Evolutionary conservation across 2,797 vertebrate genomes (phyloP).

Genomic region (Syngnathus rostellatus): DNA sequence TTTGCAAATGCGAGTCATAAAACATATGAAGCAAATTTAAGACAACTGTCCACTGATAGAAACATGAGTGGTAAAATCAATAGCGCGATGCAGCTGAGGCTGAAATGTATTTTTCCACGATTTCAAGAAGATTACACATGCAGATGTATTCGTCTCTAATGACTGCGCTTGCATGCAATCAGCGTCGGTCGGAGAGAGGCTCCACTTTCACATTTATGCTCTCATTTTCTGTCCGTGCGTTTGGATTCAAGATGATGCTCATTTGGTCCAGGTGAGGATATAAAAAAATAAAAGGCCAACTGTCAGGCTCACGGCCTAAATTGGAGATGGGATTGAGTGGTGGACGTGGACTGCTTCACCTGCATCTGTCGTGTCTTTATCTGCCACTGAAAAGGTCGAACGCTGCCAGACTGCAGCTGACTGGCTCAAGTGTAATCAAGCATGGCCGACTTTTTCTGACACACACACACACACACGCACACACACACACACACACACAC

Average conservation of each 20-base stretch:
- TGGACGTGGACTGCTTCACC: conserved; percentile 18
- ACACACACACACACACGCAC: conserved; percentile 13
- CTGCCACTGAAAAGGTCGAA: conserved; percentile 59
- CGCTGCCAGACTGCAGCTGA: conserved; percentile 50
- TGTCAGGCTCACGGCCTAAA: conserved; percentile 31
- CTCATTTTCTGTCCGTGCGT: background rate
- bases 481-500: conserved; percentile 8
- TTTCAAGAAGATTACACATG: conserved; percentile 1
- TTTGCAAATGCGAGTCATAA: background rate
- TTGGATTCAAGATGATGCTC: background rate
- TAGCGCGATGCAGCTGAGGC: background rate
- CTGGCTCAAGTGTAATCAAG: conserved; percentile 59
- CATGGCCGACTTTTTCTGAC: conserved; percentile 50
- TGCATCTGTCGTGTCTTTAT: conserved; percentile 17
- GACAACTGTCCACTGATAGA: background rate
- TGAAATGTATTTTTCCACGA: background rate
- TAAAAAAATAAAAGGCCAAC: conserved; percentile 29
- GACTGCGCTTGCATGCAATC: conserved; percentile 1
- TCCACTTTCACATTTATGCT: background rate
- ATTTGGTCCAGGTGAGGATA: conserved; percentile 37
- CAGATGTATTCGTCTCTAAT: conserved; percentile 8
- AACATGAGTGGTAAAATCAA: background rate
- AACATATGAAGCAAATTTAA: background rate
- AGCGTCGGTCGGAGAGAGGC: background rate
- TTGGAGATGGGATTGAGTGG: conserved; percentile 27